phyloP scores from a whole-genome alignment of 2,888 invertebrate genomes.

The Leucophora obtusa region DNA sequence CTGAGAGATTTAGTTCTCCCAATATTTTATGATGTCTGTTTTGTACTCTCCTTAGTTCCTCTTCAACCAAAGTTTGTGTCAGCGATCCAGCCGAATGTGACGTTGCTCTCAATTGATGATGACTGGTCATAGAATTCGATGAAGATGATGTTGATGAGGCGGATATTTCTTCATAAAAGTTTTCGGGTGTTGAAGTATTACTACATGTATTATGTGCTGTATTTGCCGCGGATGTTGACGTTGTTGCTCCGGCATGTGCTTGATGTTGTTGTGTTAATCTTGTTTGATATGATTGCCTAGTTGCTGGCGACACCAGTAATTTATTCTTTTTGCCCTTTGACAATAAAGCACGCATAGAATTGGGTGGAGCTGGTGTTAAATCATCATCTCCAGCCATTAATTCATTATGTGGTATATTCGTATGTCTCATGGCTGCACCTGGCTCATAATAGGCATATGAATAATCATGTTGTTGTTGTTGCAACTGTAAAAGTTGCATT shows the following conservation, averaged over 20 bases:
- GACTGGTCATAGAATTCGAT: slow-evolving; percentile 63
- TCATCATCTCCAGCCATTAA: slow-evolving; percentile 58
- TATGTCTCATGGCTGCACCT: slow-evolving; percentile 82
- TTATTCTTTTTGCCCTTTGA: slow-evolving; percentile 78
- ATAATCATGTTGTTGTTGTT: slow-evolving; percentile 82
- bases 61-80: slow-evolving; percentile 87
- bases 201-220: slow-evolving; percentile 35
- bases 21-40: slow-evolving; percentile 89
- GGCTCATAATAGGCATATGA: slow-evolving; percentile 91
- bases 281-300: slow-evolving; percentile 77
- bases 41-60: slow-evolving; percentile 90
- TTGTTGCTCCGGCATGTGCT: slow-evolving; percentile 25
- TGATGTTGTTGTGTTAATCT: slow-evolving; percentile 52
- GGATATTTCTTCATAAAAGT: slow-evolving; percentile 75
- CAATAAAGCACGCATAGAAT: slow-evolving; percentile 76
- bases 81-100: slow-evolving; percentile 83
- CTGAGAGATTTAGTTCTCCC: slow-evolving; percentile 91
- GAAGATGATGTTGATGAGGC: slow-evolving; percentile 67
- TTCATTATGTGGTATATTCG: slow-evolving; percentile 82
- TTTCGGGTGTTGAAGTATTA: slow-evolving; percentile 67
- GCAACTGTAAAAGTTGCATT: slow-evolving; percentile 66
- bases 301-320: slow-evolving; percentile 74
- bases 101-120: slow-evolving; percentile 68
- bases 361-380: slow-evolving; percentile 74
- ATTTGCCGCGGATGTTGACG: slow-evolving; percentile 20